A percentile compares a stretch with the other conserved stretches of the same genome.
These are phyloP conservation scores for Sebastes itinus DNA, from an alignment of 2,797 vertebrate genomes.

Conservation along the genomic window DNA sequence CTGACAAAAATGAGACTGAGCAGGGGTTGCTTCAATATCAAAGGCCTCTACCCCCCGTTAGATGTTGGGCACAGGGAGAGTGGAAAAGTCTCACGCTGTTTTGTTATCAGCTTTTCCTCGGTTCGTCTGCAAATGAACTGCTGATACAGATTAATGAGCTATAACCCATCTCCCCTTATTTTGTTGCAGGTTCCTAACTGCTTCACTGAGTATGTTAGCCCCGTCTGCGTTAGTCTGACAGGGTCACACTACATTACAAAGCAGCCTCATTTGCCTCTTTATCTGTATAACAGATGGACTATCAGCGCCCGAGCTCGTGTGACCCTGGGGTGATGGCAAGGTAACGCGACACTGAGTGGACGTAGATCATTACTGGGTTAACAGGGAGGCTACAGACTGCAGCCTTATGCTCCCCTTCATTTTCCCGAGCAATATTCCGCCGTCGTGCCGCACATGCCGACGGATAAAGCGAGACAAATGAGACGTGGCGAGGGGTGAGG, in stretches of 20 bases:
- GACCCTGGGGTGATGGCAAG: constrained; percentile 77
- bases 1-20: constrained; percentile 62
- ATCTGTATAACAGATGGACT: constrained; percentile 80
- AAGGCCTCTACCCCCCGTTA: constrained; percentile 60
- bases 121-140: constrained; percentile 75
- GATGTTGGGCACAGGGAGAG: constrained; percentile 60
- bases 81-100: constrained; percentile 69
- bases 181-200: constrained; percentile 68
- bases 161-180: constrained; percentile 66
- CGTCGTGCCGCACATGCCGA: constrained; percentile 36
- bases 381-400: constrained; percentile 63
- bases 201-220: constrained; percentile 59
- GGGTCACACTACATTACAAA: constrained; percentile 75
- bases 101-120: constrained; percentile 74
- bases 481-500: constrained; percentile 60
- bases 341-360: constrained; percentile 72
- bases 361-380: constrained; percentile 79
- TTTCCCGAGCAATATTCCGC: constrained; percentile 66
- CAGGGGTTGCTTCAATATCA: constrained; percentile 74
- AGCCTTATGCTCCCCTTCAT: constrained; percentile 75
- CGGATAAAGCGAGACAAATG: constrained; percentile 71
- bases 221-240: constrained; percentile 60
- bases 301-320: constrained; percentile 66
- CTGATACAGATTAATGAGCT: constrained; percentile 80
- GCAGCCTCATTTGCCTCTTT: constrained; percentile 78